phyloP scores from a whole-genome alignment of 1,140 invertebrate species.

The Cephus cinctus region DNA sequence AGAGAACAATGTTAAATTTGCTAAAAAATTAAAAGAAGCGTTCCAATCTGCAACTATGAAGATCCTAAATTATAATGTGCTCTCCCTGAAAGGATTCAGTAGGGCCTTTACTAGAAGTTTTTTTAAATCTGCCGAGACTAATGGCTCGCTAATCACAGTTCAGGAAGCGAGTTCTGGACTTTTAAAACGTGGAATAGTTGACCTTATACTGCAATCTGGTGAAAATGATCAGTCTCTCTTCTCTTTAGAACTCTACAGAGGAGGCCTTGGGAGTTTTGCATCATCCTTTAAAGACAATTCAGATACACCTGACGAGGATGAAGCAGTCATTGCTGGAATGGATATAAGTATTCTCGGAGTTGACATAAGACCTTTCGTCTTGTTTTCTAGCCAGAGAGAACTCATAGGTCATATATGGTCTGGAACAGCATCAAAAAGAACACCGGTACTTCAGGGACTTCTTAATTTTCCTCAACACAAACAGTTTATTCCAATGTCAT shows the following conservation, averaged over 20 bases:
- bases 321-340: conserved; percentile 79
- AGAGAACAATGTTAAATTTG: conserved; percentile 55
- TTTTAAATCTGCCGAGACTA: conserved; percentile 60
- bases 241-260: conserved; percentile 76
- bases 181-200: conserved; percentile 73
- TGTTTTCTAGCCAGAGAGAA: conserved; percentile 82
- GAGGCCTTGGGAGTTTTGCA: conserved; percentile 69
- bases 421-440: conserved; percentile 77
- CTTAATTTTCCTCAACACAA: conserved; percentile 73
- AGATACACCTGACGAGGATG: conserved; percentile 52
- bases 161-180: conserved; percentile 75
- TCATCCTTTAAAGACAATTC: conserved; percentile 57
- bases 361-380: conserved; percentile 77
- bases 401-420: conserved; percentile 90
- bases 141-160: conserved; percentile 71
- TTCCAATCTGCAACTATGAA: conserved; percentile 42
- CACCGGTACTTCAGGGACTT: conserved; percentile 77
- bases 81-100: conserved; percentile 69
- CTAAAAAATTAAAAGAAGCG: conserved; percentile 44
- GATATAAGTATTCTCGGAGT: conserved; percentile 77
- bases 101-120: conserved; percentile 68
- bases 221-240: conserved; percentile 56
- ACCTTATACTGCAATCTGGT: conserved; percentile 65
- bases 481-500: conserved; percentile 68
- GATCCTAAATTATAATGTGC: conserved; percentile 67